Evolutionary conservation across 2,888 invertebrate species (phyloP).

Genomic region (Lycocerus yunnanus): DNA sequence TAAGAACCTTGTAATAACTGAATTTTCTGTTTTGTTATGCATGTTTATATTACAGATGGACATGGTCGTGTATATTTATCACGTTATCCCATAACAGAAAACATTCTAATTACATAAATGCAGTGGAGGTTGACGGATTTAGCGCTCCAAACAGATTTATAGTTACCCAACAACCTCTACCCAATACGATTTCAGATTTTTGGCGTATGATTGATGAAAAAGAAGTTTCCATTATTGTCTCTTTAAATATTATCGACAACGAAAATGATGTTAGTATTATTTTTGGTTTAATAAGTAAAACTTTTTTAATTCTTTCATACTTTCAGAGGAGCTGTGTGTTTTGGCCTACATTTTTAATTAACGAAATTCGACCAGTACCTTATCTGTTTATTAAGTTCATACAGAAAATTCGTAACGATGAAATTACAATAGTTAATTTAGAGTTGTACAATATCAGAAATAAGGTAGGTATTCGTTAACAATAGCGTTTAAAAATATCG

Average conservation of each 20-base stretch:
- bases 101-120: conserved; percentile 56
- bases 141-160: conserved; percentile 47
- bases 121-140: conserved; percentile 46
- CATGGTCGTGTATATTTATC: conserved; percentile 48
- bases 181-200: conserved; percentile 49
- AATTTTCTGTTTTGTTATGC: background rate
- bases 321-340: conserved; percentile 44
- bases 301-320: background rate
- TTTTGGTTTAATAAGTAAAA: background rate
- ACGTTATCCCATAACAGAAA: conserved; percentile 48
- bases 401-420: conserved; percentile 14
- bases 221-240: conserved; percentile 46
- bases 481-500: too few species aligned
- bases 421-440: conserved; percentile 19
- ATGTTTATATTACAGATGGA: conserved; percentile 5
- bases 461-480: conserved; percentile 3
- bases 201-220: conserved; percentile 52
- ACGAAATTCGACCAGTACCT: conserved; percentile 39
- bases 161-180: conserved; percentile 50
- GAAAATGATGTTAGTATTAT: conserved; percentile 40
- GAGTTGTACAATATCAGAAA: conserved; percentile 18
- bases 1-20: conserved; percentile 23
- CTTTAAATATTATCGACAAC: conserved; percentile 44
- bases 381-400: conserved; percentile 39
- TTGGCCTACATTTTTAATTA: conserved; percentile 34